Base-by-base conservation (phyloP, 2,797 vertebrate genomes). In the Cirrhinus molitorella region DNA sequence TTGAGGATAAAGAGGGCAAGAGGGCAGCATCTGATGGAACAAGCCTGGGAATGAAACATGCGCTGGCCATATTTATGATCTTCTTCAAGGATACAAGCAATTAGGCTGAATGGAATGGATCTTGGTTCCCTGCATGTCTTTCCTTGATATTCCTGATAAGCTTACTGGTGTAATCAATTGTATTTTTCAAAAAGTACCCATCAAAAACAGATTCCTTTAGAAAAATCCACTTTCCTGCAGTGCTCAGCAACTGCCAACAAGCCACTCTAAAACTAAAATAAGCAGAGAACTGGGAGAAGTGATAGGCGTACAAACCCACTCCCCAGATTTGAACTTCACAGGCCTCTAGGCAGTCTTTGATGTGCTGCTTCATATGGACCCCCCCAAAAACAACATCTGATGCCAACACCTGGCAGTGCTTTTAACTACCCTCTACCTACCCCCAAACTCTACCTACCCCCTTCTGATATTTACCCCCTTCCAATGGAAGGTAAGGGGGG, bases 321-420 rank as follows among this genome's bases (percentile, higher is more conserved):
- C 79, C 80, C 90, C 87, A 90, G 83, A 90, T 87, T 85, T 84
- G 79, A 90, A 89, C 91, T 90, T 94, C 93, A 94, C 86, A 94
- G 90, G 91, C 87, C 75, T 84, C 80, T 37, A 85, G 87, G 85
- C 84, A 87, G 87, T 78, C 92, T 96, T 95, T 95, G 95, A 95
- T 94, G 93, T 95, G 88, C 80, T 86, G 92, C 89, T 90, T 89
- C 85, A 87, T 87, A 87, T 83, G 90, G 91, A 88, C 86, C 88
- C 87, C 79, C 71, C 51, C 88, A 93, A 94, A 94, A 94, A 92
- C 90, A 94, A 94, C 93, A 95, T 95, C 93, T 95, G 95, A 95
- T 93, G 91, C 91, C 88, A 93, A 94, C 94, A 95, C 94, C 94
- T 95, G 94, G 94, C 93, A 93, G 90, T 81, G 81, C 86, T 91